phyloP scores from a whole-genome alignment of 2,888 invertebrate genomes.

The Eupithecia subfuscata region DNA sequence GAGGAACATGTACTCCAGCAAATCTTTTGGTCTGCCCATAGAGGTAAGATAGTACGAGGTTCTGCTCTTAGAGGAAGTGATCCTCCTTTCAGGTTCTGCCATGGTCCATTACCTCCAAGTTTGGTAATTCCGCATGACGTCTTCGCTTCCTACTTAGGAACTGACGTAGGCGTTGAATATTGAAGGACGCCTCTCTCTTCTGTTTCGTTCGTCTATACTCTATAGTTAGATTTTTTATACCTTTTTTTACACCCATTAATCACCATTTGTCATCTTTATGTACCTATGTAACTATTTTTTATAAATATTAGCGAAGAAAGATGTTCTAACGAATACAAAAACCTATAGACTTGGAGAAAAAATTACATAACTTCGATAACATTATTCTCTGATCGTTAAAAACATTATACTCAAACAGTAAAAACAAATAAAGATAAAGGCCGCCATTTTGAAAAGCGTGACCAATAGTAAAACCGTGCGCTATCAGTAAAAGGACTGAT shows the following conservation, averaged over 20 bases:
- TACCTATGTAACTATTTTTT: not conserved
- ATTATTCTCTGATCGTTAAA: constrained; percentile 62
- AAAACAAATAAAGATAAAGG: constrained; percentile 67
- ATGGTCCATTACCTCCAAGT: constrained; percentile 45
- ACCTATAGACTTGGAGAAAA: constrained; percentile 14
- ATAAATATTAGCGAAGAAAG: not conserved
- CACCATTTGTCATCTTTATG: not conserved
- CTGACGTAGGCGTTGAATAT: constrained; percentile 25
- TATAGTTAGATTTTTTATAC: constrained; percentile 15
- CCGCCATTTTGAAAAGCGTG: constrained; percentile 77
- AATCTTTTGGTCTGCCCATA: not conserved
- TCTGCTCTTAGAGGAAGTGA: not conserved
- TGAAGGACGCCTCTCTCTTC: constrained; percentile 39
- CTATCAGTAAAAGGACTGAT: constrained; percentile 73
- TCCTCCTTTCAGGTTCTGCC: constrained; percentile 15
- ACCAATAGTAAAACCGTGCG: constrained; percentile 70
- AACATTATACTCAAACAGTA: constrained; percentile 66
- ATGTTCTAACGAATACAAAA: not conserved
- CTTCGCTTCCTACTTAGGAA: constrained; percentile 60
- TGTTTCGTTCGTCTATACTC: constrained; percentile 20
- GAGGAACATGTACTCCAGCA: not conserved
- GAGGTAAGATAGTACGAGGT: not conserved
- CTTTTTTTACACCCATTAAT: not conserved
- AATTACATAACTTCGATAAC: constrained; percentile 57
- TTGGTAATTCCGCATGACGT: constrained; percentile 66